A percentile compares a stretch with the other conserved stretches of the same genome.
Conservation (phyloP, 1,140 invertebrate species). For the Monomorium pharaonis region DNA sequence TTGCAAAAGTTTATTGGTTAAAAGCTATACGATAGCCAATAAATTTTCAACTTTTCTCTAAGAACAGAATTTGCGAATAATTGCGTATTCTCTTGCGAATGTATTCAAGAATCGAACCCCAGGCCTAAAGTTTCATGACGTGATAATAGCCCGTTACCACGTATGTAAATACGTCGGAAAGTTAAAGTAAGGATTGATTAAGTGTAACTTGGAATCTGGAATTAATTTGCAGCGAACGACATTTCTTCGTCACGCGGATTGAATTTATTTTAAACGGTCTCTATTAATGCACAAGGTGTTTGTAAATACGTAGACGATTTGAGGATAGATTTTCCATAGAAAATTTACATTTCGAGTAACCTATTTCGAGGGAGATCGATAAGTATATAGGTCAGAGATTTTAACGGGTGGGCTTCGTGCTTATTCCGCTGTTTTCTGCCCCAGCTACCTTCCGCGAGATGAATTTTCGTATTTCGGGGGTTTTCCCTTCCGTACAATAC, state of each 20-base stretch:
- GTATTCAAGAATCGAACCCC: too few relatives aligned
- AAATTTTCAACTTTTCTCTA: too few relatives aligned
- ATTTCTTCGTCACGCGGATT: not conserved
- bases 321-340: not conserved
- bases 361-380: not conserved
- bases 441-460: not conserved
- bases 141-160: too few relatives aligned
- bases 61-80: too few relatives aligned
- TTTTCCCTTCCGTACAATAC: not conserved
- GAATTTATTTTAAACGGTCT: not conserved
- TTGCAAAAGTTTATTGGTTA: too few relatives aligned
- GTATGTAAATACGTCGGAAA: too few relatives aligned
- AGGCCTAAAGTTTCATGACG: too few relatives aligned
- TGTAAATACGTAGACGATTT: not conserved
- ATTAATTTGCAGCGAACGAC: not conserved
- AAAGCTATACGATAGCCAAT: too few relatives aligned
- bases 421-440: not conserved
- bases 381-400: not conserved
- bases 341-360: not conserved
- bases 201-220: too few relatives aligned
- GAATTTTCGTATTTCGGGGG: not conserved
- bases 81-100: too few relatives aligned
- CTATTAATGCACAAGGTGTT: not conserved
- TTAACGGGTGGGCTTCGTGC: not conserved
- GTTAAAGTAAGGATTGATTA: too few relatives aligned